Evolutionary conservation across 35 echinoderm and acorn worm species (phyloP).

Genomic region (Heliocidaris tuberculata): DNA sequence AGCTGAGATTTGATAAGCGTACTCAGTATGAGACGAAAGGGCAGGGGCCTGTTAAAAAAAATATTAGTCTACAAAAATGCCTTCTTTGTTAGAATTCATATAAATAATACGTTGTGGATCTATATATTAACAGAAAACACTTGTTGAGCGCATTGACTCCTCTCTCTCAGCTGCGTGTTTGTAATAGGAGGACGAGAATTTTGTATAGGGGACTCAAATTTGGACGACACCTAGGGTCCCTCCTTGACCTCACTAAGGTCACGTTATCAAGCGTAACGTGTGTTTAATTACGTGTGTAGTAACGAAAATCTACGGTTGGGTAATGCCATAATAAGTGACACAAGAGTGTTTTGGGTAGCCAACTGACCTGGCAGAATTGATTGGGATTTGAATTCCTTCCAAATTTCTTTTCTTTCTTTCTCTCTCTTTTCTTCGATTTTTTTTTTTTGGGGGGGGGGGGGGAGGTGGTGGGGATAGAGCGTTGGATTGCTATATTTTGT

Average conservation of each 20-base stretch:
- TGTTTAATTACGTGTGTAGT: neutral
- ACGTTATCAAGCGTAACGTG: neutral
- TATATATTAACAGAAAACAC: too few species aligned
- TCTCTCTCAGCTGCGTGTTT: neutral
- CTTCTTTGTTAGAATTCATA: too few species aligned
- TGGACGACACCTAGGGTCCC: neutral
- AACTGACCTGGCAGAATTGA: neutral
- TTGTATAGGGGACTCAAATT: neutral
- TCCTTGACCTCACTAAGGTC: neutral
- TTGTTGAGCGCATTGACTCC: too few species aligned
- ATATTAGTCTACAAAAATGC: too few species aligned
- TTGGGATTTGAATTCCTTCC: neutral
- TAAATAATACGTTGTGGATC: too few species aligned
- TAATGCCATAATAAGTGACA: neutral
- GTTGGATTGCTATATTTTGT: too few species aligned
- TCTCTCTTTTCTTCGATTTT: too few species aligned
- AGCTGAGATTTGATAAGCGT: too few species aligned
- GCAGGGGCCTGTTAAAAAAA: too few species aligned
- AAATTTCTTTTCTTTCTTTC: neutral
- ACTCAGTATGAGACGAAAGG: too few species aligned
- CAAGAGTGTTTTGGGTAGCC: neutral
- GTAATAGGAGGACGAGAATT: neutral
- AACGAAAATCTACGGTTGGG: neutral
- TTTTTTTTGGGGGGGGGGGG: too few species aligned
- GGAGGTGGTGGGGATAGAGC: too few species aligned